Conservation (phyloP, 2,113 vertebrate species). For the Meriones unguiculatus region DNA sequence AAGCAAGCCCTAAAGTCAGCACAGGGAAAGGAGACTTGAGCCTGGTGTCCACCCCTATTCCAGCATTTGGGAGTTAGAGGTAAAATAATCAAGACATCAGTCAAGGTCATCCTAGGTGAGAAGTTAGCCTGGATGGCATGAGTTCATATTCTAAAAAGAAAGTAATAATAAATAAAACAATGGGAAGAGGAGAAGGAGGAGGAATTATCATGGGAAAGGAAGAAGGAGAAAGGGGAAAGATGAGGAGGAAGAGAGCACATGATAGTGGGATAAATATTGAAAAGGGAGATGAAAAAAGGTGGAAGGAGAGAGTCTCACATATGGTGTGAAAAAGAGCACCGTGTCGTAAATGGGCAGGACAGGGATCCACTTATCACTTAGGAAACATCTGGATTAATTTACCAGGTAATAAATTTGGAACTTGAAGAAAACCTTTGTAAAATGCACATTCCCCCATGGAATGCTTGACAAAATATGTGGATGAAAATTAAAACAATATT, state of each 20-base stretch:
- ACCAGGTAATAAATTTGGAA: neutral
- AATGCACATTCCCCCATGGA: neutral
- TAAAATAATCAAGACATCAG: neutral
- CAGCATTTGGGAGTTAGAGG: neutral
- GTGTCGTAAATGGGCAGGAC: neutral
- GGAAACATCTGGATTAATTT: neutral
- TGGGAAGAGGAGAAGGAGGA: rapidly evolving
- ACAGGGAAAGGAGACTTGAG: neutral
- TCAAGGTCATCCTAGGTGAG: neutral
- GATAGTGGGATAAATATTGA: too few relatives aligned
- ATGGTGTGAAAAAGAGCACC: neutral
- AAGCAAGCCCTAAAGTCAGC: neutral
- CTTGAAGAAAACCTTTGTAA: neutral
- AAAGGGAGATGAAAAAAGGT: rapidly evolving
- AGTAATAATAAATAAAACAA: rapidly evolving
- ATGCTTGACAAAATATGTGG: neutral
- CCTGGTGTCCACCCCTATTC: neutral
- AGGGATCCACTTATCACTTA: neutral
- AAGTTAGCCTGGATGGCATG: too few relatives aligned
- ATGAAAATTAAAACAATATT: neutral
- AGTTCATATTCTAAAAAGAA: too few relatives aligned
- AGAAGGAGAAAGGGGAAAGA: rapidly evolving
- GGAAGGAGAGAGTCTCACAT: neutral
- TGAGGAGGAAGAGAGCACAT: too few relatives aligned
- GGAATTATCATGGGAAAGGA: rapidly evolving